Base-by-base conservation (phyloP, 2,797 vertebrate species). In the Bryconaethiops microstoma region DNA sequence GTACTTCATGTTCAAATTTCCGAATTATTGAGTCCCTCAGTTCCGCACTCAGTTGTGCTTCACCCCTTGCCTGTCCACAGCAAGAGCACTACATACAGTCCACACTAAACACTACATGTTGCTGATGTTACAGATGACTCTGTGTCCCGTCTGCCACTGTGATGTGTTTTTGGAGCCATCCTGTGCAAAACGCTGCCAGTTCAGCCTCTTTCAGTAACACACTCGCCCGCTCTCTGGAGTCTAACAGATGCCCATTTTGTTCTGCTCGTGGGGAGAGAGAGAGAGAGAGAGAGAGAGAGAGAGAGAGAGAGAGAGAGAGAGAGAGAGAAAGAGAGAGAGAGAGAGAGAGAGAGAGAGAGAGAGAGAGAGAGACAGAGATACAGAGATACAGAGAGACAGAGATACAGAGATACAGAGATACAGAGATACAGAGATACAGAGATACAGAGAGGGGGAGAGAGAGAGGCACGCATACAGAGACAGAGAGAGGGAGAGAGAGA, bases 1-100 rank as follows among this genome's bases (percentile, higher is more conserved):
- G 86, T 97, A 98, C 91, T 95, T 96, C 97, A 98, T 99, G 85
- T 88, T 89, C 86, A 68, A 42, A 74, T 57, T 62, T 68, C 39
- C 68, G 12, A 48, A 21, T 74, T 16, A 63, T 7, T 54, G 23
- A 5, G 59, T 75, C 74, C 73, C 59, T 64, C n/a, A 16, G 42
- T 25, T 73, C 88, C 54, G 35, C 76, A 62, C 40, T 67, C 23
- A 48, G 39, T 13, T 1, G 9, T 23, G 14, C 63, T 23, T 35
- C 69, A 45, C 14, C 35, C 50, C 35, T 54, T 19, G 0, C 16
- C 21, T 21, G 9, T 40, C 8, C n/a, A 70, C 40, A 70, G 59
- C 29, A 45, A 16, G 2, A 40, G 52, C 21, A 23, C n/a, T 60
- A 62, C n/a, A 62, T 5, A 55, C 50, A 57, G 39, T 62, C 40